Conservation (phyloP, 1,140 invertebrate genomes). For the Hylaeus volcanicus region DNA sequence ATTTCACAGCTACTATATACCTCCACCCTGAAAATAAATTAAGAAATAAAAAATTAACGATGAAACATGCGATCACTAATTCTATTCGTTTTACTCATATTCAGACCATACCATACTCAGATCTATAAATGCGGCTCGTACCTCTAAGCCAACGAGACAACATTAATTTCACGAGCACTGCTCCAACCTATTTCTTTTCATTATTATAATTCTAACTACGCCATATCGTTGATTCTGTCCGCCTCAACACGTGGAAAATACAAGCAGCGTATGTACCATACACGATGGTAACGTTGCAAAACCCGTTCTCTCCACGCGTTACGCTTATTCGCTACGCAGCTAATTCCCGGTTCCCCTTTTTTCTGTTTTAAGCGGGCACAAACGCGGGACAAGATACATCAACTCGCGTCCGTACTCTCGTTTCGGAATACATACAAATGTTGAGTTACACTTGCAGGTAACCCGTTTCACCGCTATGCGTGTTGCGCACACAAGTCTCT, state of each 20-base stretch:
- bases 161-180: too few relatives aligned
- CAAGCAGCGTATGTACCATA: background rate
- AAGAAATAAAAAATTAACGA: too few relatives aligned
- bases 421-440: slow-evolving; percentile 18
- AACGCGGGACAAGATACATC: background rate
- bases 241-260: too few relatives aligned
- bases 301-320: background rate
- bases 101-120: too few relatives aligned
- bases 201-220: background rate
- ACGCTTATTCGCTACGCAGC: background rate
- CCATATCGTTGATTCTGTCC: background rate
- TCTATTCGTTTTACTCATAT: too few relatives aligned
- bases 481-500: slow-evolving; percentile 1
- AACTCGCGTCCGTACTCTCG: background rate
- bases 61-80: too few relatives aligned
- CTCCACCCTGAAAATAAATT: too few relatives aligned
- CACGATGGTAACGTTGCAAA: background rate
- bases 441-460: background rate
- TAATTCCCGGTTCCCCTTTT: background rate
- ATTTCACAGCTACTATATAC: too few relatives aligned
- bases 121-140: too few relatives aligned
- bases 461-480: background rate
- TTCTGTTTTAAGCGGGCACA: background rate
- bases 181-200: background rate
- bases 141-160: background rate